phyloP scores from a whole-genome alignment of 2,888 invertebrate genomes.

The Acrobasis repandana region DNA sequence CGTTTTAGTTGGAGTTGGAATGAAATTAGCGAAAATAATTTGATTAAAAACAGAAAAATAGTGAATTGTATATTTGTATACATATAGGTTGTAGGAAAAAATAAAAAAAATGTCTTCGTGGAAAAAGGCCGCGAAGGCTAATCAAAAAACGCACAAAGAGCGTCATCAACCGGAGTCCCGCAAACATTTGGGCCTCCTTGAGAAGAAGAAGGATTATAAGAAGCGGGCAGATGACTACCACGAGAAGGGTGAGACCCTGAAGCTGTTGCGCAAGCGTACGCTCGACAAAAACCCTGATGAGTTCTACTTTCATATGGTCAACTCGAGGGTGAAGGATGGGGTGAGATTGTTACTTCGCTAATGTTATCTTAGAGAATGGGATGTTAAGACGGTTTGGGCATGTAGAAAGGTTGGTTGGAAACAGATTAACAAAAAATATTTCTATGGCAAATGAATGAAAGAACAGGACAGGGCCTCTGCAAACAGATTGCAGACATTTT shows the following conservation, averaged over 20 bases:
- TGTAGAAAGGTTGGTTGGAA: too few species aligned
- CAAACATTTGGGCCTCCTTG: slow-evolving; percentile 90
- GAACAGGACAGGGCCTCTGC: too few species aligned
- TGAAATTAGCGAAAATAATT: not conserved
- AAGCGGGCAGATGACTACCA: slow-evolving; percentile 90
- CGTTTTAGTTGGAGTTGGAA: too few species aligned
- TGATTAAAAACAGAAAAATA: not conserved
- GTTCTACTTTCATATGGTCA: slow-evolving; percentile 98
- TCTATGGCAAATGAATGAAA: too few species aligned
- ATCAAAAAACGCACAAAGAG: slow-evolving; percentile 92
- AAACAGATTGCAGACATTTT: too few species aligned
- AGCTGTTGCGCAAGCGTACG: slow-evolving; percentile 91
- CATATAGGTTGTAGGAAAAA: not conserved
- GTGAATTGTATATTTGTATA: not conserved
- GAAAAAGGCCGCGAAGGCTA: slow-evolving; percentile 93
- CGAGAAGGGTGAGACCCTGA: slow-evolving; percentile 91
- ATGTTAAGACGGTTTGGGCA: too few species aligned
- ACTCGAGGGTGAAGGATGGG: slow-evolving; percentile 87
- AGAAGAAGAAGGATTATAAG: slow-evolving; percentile 95
- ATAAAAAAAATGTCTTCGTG: slow-evolving; percentile 90
- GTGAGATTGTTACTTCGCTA: slow-evolving; percentile 50
- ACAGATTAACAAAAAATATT: too few species aligned
- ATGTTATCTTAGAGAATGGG: not conserved
- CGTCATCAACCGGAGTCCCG: slow-evolving; percentile 92
- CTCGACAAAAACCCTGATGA: slow-evolving; percentile 98